Evolutionary conservation across 2,113 vertebrate species (phyloP).

Genomic region (Plestiodon gilberti): DNA sequence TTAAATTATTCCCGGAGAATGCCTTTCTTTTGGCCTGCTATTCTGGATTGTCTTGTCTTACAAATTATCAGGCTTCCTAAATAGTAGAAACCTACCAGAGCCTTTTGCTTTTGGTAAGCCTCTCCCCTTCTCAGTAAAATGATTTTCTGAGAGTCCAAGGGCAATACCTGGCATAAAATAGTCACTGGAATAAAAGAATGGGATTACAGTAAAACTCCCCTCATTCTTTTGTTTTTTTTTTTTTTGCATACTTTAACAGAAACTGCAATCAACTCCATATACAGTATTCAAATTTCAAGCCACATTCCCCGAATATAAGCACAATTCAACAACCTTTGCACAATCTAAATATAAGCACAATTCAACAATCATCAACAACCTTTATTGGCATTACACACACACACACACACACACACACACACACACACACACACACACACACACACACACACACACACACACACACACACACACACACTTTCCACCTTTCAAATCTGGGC

Average conservation of each 20-base stretch:
- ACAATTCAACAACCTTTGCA: not conserved
- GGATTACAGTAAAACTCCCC: not conserved
- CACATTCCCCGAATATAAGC: slow-evolving; percentile 4
- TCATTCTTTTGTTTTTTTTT: slow-evolving; percentile 20
- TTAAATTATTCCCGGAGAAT: slow-evolving; percentile 56
- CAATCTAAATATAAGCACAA: too few relatives aligned
- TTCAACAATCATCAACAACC: too few relatives aligned
- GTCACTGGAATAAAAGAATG: slow-evolving; percentile 62
- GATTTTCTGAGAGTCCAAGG: slow-evolving; percentile 68
- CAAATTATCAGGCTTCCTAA: slow-evolving; percentile 58
- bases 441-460: too few relatives aligned
- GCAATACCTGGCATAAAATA: slow-evolving; percentile 65
- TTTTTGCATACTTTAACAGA: slow-evolving; percentile 39
- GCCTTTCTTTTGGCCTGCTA: slow-evolving; percentile 60
- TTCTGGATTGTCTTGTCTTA: slow-evolving; percentile 56
- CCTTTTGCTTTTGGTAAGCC: slow-evolving; percentile 56
- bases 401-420: too few relatives aligned
- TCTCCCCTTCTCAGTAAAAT: slow-evolving; percentile 53
- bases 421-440: too few relatives aligned
- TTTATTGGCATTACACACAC: too few relatives aligned
- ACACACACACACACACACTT: too few relatives aligned
- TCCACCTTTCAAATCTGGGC: not conserved
- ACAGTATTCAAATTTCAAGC: fast-evolving
- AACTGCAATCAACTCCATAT: slow-evolving; percentile 17
- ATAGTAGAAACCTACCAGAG: slow-evolving; percentile 63